Evolutionary conservation across 2,797 vertebrate species (phyloP).

Genomic region (Acomys russatus): DNA sequence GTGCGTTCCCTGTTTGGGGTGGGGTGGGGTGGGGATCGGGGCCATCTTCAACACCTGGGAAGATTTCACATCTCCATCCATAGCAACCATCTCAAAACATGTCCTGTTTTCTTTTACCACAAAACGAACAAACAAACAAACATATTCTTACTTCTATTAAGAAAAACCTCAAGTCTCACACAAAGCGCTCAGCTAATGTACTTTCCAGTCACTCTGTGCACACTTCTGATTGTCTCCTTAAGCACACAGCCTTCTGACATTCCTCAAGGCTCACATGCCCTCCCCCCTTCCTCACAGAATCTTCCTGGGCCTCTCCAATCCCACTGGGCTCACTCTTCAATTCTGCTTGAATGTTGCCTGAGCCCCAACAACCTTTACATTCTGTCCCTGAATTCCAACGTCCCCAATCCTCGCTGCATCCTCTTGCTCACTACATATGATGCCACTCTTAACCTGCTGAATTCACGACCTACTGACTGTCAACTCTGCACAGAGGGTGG

Average conservation of each 20-base stretch:
- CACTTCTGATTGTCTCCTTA: neutral
- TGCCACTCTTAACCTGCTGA: neutral
- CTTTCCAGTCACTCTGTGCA: neutral
- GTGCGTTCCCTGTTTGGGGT: too few relatives aligned
- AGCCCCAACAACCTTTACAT: neutral
- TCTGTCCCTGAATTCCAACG: neutral
- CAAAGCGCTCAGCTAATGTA: neutral
- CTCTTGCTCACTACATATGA: neutral
- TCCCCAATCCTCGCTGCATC: neutral
- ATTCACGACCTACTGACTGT: neutral
- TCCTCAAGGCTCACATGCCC: neutral
- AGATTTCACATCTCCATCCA: neutral
- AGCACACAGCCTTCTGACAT: too few relatives aligned
- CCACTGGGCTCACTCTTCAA: neutral
- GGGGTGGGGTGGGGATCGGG: rapidly evolving
- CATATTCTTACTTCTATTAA: neutral
- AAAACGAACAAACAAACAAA: neutral
- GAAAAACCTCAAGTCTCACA: neutral
- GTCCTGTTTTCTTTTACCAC: neutral
- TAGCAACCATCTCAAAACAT: neutral
- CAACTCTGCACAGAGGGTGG: neutral
- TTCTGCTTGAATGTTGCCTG: neutral
- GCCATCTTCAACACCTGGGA: neutral
- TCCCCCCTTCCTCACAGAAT: rapidly evolving
- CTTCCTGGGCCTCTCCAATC: neutral